Percentiles rank a stretch among this genome's conserved stretches.
These are phyloP conservation scores for Trichoplusia ni DNA, from an alignment of 1,140 invertebrate species.

Conservation along the genomic window DNA sequence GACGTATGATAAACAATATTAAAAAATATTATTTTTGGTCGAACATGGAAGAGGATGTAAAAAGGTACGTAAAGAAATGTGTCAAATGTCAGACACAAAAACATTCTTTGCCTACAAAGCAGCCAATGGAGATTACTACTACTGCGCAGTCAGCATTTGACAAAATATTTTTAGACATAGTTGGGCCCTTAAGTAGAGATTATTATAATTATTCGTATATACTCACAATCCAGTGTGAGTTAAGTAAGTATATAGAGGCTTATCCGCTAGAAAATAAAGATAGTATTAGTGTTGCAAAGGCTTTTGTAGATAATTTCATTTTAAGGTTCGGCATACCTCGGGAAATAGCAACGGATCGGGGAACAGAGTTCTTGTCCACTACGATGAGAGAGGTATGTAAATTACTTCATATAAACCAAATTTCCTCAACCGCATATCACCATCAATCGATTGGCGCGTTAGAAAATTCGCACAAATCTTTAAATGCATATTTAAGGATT, in stretches of 20 bases:
- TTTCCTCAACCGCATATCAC: neutral
- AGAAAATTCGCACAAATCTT: neutral
- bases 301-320: constrained; percentile 32
- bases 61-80: neutral
- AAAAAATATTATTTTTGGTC: constrained; percentile 9
- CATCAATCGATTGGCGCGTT: too few relatives aligned
- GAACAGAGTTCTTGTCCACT: too few relatives aligned
- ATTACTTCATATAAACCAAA: neutral
- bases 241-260: constrained; percentile 26
- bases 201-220: constrained; percentile 12
- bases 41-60: neutral
- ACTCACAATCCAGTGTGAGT: constrained; percentile 31
- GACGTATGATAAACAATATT: neutral
- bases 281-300: neutral
- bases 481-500: neutral
- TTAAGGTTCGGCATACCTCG: constrained; percentile 19
- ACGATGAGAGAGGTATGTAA: too few relatives aligned
- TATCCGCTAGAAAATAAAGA: constrained; percentile 14
- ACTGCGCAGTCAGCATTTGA: constrained; percentile 27
- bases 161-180: constrained; percentile 37
- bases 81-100: constrained; percentile 1
- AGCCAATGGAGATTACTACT: constrained; percentile 32
- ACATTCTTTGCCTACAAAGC: neutral
- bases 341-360: neutral
- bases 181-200: constrained; percentile 29